Evolutionary conservation across 1,140 invertebrate genomes (phyloP), one percentile per base, ranked within the genome.

Genomic region (Brachionus manjavacas): DNA sequence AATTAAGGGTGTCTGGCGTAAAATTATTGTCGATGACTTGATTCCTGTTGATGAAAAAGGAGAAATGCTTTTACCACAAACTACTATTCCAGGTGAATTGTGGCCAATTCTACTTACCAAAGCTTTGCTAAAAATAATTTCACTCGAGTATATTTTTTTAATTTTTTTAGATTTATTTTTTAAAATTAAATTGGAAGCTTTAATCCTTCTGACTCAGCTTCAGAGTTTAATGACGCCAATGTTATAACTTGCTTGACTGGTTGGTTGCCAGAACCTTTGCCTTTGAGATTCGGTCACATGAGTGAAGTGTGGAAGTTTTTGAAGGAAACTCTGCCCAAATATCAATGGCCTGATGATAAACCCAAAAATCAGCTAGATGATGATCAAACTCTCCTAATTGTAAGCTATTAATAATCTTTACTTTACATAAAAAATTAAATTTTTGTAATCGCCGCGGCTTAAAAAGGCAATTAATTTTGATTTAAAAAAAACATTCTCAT

Each of bases 21-120:
- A 90, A 85, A 87, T 90, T 4, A 86, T 87, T n/a, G 86, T 90
- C 16, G 89, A 90, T 87, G 89, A 90, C 74, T 84, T 81, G 7
- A 84, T 90, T 25, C 89, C 89, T n/a, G 87, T 89, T 86, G 88
- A 90, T 86, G 87, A 88, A n/a, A 86, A 89, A 84, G 87, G 87
- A 4, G 85, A 86, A 12, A 85, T 88, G 14, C 85, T 90, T 16
- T 85, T 90, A 23, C 89, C 88, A 39, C 84, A 85, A 43, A 88
- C 89, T 0, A 86, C 86, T 7, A 85, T 87, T 35, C 85, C 85
- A 16, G 86, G 89, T 86, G 89, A 90, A 85, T 74, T 90, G 6
- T 90, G 89, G 89, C 89, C 89, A 11, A 87, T 90, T 87, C 41
- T 90, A 14, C 86, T 90, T 7, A 87, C 88, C 14, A 90, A 90